phyloP scores from a whole-genome alignment of 1,140 invertebrate species.

The Drosophila chauvacae region DNA sequence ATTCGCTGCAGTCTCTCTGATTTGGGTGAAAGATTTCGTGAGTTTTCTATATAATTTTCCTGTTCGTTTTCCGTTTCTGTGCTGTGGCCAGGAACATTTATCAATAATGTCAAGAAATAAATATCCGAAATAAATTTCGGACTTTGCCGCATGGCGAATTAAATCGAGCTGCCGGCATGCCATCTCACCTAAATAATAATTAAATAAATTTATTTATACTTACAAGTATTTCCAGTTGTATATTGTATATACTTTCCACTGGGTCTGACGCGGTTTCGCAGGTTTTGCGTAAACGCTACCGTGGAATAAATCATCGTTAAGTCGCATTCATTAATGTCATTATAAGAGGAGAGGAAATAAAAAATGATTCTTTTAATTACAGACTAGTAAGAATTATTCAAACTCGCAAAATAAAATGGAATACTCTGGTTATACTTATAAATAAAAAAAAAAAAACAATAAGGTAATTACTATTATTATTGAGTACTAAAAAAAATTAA shows the following conservation, averaged over 20 bases:
- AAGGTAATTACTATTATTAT: too few relatives aligned
- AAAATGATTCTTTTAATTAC: not conserved
- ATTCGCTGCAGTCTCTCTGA: slow-evolving; percentile 45
- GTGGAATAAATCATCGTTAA: slow-evolving; percentile 15
- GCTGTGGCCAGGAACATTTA: slow-evolving; percentile 61
- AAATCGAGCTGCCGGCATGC: slow-evolving; percentile 11
- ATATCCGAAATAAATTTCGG: slow-evolving; percentile 54
- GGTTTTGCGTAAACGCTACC: slow-evolving; percentile 31
- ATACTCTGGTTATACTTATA: too few relatives aligned
- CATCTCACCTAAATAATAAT: slow-evolving; percentile 36
- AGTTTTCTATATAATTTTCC: slow-evolving; percentile 71
- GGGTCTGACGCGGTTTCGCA: not conserved
- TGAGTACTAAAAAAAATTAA: too few relatives aligned
- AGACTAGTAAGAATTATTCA: too few relatives aligned
- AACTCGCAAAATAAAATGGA: not conserved
- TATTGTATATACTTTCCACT: slow-evolving; percentile 12
- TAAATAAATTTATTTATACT: slow-evolving; percentile 46
- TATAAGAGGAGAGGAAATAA: not conserved
- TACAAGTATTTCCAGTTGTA: slow-evolving; percentile 31
- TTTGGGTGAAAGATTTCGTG: slow-evolving; percentile 59
- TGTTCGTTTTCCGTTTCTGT: slow-evolving; percentile 40
- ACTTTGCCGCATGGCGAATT: slow-evolving; percentile 39
- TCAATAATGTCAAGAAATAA: slow-evolving; percentile 74
- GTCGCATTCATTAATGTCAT: slow-evolving; percentile 7
- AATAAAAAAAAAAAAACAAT: too few relatives aligned